A percentile compares a stretch with the other conserved stretches of the same genome.
Evolutionary conservation across 2,113 vertebrate genomes (phyloP).

Genomic region (Pristiophorus japonicus): DNA sequence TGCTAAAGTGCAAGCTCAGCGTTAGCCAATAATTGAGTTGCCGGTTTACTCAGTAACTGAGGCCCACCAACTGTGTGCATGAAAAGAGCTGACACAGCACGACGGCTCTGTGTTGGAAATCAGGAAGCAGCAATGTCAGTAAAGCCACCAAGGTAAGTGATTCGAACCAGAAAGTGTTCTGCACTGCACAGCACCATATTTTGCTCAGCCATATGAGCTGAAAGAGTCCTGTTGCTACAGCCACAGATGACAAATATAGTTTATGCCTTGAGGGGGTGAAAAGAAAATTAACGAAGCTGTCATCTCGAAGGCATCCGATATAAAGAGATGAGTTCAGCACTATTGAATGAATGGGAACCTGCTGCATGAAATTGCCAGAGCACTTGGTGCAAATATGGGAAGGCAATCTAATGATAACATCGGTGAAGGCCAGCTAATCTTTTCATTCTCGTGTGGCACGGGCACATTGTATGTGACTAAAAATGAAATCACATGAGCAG

Average conservation of each 20-base stretch:
- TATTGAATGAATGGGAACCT: neutral
- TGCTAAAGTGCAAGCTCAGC: neutral
- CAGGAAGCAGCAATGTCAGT: neutral
- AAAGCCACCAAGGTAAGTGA: neutral
- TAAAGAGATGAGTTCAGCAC: neutral
- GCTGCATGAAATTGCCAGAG: neutral
- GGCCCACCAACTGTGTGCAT: neutral
- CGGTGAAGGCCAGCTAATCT: neutral
- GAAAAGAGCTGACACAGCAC: neutral
- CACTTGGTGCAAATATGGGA: neutral
- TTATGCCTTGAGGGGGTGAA: neutral
- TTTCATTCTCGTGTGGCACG: neutral
- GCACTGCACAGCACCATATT: neutral
- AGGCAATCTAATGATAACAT: neutral
- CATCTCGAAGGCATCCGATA: neutral
- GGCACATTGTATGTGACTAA: neutral
- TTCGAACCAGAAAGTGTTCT: neutral
- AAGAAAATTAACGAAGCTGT: neutral
- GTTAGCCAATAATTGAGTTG: neutral
- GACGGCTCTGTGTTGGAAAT: neutral
- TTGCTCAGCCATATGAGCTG: neutral
- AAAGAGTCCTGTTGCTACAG: neutral
- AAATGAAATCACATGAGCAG: neutral
- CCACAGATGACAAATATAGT: neutral
- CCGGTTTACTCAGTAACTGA: neutral